Evolutionary conservation across 2,113 vertebrate genomes (phyloP).

Genomic region (Indicator indicator): DNA sequence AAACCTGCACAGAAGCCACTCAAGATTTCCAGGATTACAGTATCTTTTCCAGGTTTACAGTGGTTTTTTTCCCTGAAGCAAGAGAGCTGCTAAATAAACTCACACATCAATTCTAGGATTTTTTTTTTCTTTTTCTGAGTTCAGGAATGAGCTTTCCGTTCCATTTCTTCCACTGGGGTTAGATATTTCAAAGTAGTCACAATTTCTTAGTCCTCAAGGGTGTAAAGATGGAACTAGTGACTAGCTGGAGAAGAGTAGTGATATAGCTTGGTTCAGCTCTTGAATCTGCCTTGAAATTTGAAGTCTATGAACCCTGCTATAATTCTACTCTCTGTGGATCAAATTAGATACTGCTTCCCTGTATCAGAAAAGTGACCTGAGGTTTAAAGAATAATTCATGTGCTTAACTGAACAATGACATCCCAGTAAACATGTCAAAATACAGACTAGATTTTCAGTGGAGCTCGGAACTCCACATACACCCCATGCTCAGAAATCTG

Average conservation of each 20-base stretch:
- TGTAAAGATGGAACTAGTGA: background rate
- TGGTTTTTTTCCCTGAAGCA: background rate
- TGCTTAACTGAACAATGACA: background rate
- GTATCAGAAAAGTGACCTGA: background rate
- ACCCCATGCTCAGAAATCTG: background rate
- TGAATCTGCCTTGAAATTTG: background rate
- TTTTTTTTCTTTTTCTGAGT: background rate
- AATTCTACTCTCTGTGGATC: background rate
- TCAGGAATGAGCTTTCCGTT: background rate
- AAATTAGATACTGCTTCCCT: background rate
- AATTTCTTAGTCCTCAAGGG: background rate
- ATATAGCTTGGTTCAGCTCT: background rate
- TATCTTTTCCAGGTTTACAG: too few relatives aligned
- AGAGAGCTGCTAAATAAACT: background rate
- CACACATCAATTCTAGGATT: rapidly evolving
- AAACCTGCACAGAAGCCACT: background rate
- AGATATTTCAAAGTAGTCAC: background rate
- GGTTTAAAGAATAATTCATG: background rate
- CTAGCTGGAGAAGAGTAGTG: background rate
- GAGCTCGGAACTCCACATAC: background rate
- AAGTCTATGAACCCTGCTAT: background rate
- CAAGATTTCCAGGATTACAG: too few relatives aligned
- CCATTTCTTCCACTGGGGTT: background rate
- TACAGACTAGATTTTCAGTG: background rate
- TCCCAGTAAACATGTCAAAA: background rate